Evolutionary conservation across 1,140 invertebrate genomes (phyloP).

Genomic region (Ostrea denselamellosa): DNA sequence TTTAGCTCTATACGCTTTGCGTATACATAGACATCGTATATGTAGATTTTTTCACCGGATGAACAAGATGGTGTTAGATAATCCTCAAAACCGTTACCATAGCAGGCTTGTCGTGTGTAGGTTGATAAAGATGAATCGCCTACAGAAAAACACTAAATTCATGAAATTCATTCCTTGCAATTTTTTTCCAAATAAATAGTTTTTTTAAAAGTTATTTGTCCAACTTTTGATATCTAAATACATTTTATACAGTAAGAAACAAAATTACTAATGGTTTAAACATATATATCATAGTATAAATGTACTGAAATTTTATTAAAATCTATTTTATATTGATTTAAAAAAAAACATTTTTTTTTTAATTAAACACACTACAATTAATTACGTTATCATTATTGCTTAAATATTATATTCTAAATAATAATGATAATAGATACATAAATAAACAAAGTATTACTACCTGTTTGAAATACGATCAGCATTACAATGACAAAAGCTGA

Average conservation of each 20-base stretch:
- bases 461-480: neutral
- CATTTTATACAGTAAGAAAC: neutral
- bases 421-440: neutral
- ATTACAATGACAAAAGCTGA: neutral
- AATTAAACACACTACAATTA: too few relatives aligned
- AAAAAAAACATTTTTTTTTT: too few relatives aligned
- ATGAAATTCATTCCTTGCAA: neutral
- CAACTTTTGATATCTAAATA: neutral
- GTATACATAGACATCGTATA: conserved; percentile 39
- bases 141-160: neutral
- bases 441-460: neutral
- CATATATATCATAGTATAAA: too few relatives aligned
- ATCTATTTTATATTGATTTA: too few relatives aligned
- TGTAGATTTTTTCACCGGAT: conserved; percentile 34
- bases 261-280: neutral
- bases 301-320: too few relatives aligned
- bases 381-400: neutral
- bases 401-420: neutral
- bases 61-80: conserved; percentile 2
- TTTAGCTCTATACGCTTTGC: conserved; percentile 1
- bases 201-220: neutral
- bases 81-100: neutral
- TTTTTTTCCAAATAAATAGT: neutral
- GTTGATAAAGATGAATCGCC: neutral
- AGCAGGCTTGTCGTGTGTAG: conserved; percentile 17